phyloP scores from a whole-genome alignment of 2,113 vertebrate species.

The Oenanthe melanoleuca region DNA sequence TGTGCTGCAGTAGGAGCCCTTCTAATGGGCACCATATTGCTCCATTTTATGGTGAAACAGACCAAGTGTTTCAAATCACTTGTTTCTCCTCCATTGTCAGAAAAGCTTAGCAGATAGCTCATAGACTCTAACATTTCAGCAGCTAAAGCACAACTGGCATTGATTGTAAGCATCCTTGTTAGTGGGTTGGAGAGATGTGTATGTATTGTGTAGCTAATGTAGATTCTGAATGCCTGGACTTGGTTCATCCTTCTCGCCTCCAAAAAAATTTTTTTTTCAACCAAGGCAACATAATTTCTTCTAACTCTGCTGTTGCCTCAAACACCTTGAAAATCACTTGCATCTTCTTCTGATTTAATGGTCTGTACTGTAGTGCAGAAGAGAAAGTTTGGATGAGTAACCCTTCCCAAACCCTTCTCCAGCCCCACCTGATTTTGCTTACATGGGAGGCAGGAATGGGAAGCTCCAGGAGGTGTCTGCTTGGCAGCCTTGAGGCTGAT shows the following conservation, averaged over 20 bases:
- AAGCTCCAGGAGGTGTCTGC: constrained; percentile 35
- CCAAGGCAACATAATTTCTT: not conserved
- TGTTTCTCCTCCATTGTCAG: not conserved
- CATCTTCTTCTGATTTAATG: not conserved
- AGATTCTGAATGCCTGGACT: not conserved
- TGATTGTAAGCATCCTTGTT: not conserved
- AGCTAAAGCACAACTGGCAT: not conserved
- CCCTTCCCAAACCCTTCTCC: not conserved
- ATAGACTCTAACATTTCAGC: not conserved
- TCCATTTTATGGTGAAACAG: not conserved
- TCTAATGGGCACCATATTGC: not conserved
- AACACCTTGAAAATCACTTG: not conserved
- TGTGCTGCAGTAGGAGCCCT: not conserved
- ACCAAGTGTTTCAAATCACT: not conserved
- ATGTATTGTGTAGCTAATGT: not conserved
- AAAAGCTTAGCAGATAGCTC: not conserved
- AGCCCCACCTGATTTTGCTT: not conserved
- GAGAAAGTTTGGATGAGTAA: not conserved
- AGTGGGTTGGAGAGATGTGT: not conserved
- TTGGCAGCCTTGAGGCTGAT: constrained; percentile 23
- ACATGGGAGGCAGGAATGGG: not conserved
- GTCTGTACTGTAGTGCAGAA: not conserved
- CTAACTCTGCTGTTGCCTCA: not conserved
- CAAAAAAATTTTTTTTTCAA: not conserved
- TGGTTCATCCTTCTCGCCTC: not conserved